phyloP scores from a whole-genome alignment of 2,797 vertebrate species.

The Mastacembelus armatus region DNA sequence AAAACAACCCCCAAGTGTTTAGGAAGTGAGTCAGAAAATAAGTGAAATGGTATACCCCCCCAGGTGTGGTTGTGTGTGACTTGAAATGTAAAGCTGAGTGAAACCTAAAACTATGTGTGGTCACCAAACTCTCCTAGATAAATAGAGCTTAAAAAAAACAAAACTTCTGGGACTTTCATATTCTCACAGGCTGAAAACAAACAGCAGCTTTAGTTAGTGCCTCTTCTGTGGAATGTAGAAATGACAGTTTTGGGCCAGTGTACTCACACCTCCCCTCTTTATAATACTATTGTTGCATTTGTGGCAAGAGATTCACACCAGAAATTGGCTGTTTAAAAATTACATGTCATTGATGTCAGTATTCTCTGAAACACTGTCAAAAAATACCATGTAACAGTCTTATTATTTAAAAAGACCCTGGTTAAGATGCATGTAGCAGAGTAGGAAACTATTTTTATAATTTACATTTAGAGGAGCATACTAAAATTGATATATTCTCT shows the following conservation, averaged over 20 bases:
- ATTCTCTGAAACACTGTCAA: slow-evolving; percentile 27
- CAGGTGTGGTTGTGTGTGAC: slow-evolving; percentile 37
- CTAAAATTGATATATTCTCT: too few relatives aligned
- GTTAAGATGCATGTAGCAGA: neutral
- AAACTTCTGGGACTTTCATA: slow-evolving; percentile 47
- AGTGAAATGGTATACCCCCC: slow-evolving; percentile 48
- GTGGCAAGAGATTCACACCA: slow-evolving; percentile 26
- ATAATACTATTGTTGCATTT: slow-evolving; percentile 48
- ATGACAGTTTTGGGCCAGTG: slow-evolving; percentile 78
- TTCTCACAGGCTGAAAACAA: slow-evolving; percentile 56
- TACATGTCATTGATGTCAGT: slow-evolving; percentile 43
- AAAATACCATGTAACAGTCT: slow-evolving; percentile 6
- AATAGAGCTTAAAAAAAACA: slow-evolving; percentile 40
- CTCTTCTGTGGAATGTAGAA: slow-evolving; percentile 50
- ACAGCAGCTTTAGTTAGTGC: slow-evolving; percentile 59
- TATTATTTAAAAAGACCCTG: slow-evolving; percentile 24
- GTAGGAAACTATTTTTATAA: too few relatives aligned
- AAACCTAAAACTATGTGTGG: slow-evolving; percentile 7
- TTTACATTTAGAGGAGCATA: too few relatives aligned
- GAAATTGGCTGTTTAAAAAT: slow-evolving; percentile 56
- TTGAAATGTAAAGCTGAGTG: slow-evolving; percentile 41
- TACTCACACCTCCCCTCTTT: slow-evolving; percentile 51
- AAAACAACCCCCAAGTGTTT: slow-evolving; percentile 30
- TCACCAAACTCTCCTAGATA: slow-evolving; percentile 49
- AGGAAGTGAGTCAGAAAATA: slow-evolving; percentile 34